phyloP scores from a whole-genome alignment of 1,140 invertebrate genomes.

The Polypedilum pembai region DNA sequence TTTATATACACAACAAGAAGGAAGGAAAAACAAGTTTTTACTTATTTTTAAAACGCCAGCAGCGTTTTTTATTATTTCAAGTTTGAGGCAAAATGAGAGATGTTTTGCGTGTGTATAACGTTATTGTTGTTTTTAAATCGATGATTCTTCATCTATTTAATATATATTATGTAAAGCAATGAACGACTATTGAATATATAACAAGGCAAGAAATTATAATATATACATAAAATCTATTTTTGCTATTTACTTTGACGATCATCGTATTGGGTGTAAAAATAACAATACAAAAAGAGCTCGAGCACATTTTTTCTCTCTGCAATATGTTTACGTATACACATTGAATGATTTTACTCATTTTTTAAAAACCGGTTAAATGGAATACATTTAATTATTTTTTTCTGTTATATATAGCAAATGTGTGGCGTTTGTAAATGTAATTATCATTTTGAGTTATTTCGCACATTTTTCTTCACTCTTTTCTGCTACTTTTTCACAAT shows the following conservation, averaged over 20 bases:
- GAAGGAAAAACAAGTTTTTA: neutral
- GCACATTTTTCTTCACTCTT: neutral
- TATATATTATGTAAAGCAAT: neutral
- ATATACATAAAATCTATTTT: neutral
- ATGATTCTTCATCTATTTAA: neutral
- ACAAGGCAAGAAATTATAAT: neutral
- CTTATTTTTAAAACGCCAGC: slow-evolving; percentile 16
- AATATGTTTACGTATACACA: neutral
- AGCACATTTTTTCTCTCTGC: slow-evolving; percentile 10
- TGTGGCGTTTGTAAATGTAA: slow-evolving; percentile 12
- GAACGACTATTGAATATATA: slow-evolving; percentile 13
- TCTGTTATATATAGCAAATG: neutral
- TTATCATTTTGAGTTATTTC: slow-evolving; percentile 13
- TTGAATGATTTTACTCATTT: neutral
- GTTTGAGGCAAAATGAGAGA: neutral
- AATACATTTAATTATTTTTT: neutral
- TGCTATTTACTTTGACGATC: neutral
- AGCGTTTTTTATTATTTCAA: slow-evolving; percentile 9
- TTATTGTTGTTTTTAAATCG: neutral
- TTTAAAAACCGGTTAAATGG: slow-evolving; percentile 6
- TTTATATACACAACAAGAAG: no score
- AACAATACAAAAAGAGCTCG: neutral
- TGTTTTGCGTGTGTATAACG: neutral
- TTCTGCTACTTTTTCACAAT: neutral
- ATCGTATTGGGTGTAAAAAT: neutral